phyloP scores from a whole-genome alignment of 2,888 invertebrate species.

The Torymus tubicola region DNA sequence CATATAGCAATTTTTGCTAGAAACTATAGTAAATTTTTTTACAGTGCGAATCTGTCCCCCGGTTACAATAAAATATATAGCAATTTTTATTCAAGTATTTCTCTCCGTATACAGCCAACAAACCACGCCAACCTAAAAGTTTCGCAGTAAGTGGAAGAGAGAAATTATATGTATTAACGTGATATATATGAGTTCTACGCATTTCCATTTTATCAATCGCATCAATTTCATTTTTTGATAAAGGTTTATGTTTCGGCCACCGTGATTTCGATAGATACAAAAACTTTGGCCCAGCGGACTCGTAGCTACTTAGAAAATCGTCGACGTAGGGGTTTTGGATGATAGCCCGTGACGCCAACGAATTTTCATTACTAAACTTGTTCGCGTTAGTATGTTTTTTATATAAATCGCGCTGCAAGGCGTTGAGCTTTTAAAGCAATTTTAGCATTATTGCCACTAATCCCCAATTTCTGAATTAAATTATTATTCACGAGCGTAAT shows the following conservation, averaged over 20 bases:
- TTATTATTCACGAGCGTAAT: neutral
- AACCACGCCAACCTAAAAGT: constrained; percentile 1
- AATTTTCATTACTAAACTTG: too few species aligned
- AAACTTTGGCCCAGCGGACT: neutral
- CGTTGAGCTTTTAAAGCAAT: neutral
- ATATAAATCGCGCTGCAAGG: neutral
- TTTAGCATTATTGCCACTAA: neutral
- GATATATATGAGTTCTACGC: constrained; percentile 1
- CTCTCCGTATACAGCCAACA: neutral
- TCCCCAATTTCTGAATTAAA: neutral
- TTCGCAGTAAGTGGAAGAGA: neutral
- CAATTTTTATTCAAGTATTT: too few species aligned
- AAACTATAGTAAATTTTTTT: too few species aligned
- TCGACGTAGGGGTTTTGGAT: too few species aligned
- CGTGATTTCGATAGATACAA: neutral
- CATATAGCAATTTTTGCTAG: too few species aligned
- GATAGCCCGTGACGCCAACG: too few species aligned
- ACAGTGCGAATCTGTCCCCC: too few species aligned
- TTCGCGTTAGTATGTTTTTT: neutral
- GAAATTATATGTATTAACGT: neutral
- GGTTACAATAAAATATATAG: too few species aligned
- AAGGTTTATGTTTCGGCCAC: neutral
- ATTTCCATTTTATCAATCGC: constrained; percentile 5
- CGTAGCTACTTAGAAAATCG: too few species aligned
- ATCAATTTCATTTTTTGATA: neutral